phyloP scores from a whole-genome alignment of 37 sponge, comb jelly and placozoan species.

The Axinella damicornis region DNA sequence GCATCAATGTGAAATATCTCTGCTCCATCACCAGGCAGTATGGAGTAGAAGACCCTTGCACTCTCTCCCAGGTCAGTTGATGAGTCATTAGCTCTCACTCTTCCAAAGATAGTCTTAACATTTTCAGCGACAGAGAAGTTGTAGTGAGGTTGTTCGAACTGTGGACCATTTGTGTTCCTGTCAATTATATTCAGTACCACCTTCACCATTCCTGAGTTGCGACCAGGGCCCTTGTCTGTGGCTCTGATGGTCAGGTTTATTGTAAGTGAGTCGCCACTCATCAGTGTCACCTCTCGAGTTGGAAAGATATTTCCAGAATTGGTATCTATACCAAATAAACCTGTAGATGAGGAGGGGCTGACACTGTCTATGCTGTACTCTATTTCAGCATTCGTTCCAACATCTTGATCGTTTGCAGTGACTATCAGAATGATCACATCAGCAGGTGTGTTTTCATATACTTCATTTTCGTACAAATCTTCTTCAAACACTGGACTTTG shows the following conservation, averaged over 20 bases:
- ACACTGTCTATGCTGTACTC: background rate
- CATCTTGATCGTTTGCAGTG: constrained; percentile 34
- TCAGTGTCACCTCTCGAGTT: background rate
- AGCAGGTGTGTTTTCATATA: constrained; percentile 25
- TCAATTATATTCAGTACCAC: constrained; percentile 3
- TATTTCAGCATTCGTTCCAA: constrained; percentile 41
- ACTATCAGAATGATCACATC: constrained; percentile 17
- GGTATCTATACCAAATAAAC: constrained; percentile 15
- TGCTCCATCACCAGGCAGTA: background rate
- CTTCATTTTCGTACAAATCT: constrained; percentile 4
- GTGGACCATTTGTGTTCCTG: constrained; percentile 25
- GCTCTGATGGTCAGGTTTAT: constrained; percentile 55
- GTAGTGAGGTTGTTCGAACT: constrained; percentile 30
- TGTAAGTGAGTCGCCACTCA: background rate
- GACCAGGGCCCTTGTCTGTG: constrained; percentile 55
- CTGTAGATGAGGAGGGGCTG: background rate
- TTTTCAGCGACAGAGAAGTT: constrained; percentile 42
- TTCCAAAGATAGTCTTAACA: constrained; percentile 6
- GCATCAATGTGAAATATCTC: constrained; percentile 14
- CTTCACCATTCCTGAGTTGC: background rate
- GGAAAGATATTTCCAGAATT: constrained; percentile 11
- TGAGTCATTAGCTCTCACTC: constrained; percentile 20
- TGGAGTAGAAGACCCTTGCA: constrained; percentile 8
- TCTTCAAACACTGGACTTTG: constrained; percentile 32
- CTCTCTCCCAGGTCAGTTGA: background rate